Conservation (phyloP, 1,140 invertebrate genomes). For the Achatina immaculata region DNA sequence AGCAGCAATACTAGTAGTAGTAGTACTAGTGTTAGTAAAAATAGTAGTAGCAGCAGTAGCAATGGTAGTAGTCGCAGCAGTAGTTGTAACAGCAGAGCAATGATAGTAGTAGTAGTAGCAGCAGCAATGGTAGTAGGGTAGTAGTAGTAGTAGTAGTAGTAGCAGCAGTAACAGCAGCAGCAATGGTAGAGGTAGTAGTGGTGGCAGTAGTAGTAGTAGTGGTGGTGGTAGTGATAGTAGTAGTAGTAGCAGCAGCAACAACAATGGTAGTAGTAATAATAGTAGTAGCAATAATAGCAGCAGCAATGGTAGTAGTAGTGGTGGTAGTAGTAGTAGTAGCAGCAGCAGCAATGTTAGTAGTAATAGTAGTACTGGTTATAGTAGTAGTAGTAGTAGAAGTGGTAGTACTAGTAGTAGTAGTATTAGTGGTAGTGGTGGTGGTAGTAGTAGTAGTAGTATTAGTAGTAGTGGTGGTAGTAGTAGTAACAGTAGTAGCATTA, state of each 20-base stretch:
- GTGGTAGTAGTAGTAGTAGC: conserved; percentile 12
- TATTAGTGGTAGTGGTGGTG: too few relatives aligned
- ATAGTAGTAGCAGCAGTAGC: too few relatives aligned
- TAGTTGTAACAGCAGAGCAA: too few relatives aligned
- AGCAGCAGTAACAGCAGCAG: neutral
- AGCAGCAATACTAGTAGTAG: too few relatives aligned
- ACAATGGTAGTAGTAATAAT: neutral
- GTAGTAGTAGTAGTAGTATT: too few relatives aligned
- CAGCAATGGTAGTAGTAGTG: conserved; percentile 14
- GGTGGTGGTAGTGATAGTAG: too few relatives aligned
- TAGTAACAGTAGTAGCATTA: conserved; percentile 16
- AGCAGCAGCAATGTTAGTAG: neutral
- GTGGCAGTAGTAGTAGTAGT: neutral
- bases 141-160: conserved; percentile 25
- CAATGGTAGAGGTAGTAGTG: neutral
- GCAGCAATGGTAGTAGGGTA: neutral
- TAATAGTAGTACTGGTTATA: neutral
- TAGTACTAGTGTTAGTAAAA: too few relatives aligned
- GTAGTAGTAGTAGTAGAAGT: neutral
- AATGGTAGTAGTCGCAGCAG: neutral
- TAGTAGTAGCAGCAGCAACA: neutral
- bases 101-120: neutral
- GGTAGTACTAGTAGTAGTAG: neutral
- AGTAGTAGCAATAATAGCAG: neutral
- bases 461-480: neutral